Evolutionary conservation across 2,797 vertebrate genomes (phyloP), one percentile per base, ranked within the genome.

Genomic region (Halcyon smyrnensis): DNA sequence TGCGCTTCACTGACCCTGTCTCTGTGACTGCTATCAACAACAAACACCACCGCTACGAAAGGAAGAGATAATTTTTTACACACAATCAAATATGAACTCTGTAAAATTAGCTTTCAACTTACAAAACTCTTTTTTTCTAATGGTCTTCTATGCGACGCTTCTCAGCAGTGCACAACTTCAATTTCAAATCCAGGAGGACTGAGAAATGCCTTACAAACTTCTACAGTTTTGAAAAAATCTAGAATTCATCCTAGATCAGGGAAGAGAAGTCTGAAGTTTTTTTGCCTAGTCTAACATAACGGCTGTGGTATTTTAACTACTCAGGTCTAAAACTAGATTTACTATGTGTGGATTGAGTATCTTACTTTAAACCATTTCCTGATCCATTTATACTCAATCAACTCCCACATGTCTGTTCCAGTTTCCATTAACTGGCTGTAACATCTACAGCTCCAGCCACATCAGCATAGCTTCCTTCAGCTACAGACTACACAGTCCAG

Each of bases 1-100:
- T 99, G 99, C 54, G 99, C 98, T 98, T 99, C 99, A 97, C 99
- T 99, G 84, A 99, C 98, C 81, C 99, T 93, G 98, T 99, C 99
- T 97, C 99, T 98, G 96, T 99, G 99, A 97, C 99, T 99, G 98
- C 99, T 99, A 97, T 99, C 99, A 73, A 99, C 98, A 96, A 99
- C 99, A 92, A 99, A 99, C 95, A 99, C 98, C 97, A 99, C 99
- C 68, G 99, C 99, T 99, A 97, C 27, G 54, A 83, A 93, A 96
- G 89, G 95, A 50, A 80, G 36, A 83, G 41, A 73, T 6, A 57
- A 50, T 90, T 12, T 11, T 93, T 88, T 41, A 94, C 37, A 74
- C 4, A 81, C 3, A 28, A 51, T 74, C 45, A 85, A 18, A 84
- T n/a, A 75, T 5, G 68, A 81, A 68, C 7, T 32, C 15, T n/a